Evolutionary conservation across 2,113 vertebrate species (phyloP).

Genomic region (Delphinapterus leucas): DNA sequence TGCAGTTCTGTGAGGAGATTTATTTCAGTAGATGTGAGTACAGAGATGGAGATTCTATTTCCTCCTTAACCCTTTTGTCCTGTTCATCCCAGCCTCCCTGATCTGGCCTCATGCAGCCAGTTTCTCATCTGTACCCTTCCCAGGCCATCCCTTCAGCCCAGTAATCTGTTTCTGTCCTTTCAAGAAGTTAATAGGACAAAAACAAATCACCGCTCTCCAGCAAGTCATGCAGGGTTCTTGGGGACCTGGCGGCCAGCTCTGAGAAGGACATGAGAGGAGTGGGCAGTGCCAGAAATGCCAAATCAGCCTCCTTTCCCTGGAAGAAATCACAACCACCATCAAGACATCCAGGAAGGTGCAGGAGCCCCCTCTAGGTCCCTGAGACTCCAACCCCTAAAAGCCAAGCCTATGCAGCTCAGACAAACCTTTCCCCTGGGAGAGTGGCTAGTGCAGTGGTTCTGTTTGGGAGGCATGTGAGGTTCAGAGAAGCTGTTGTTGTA

Average conservation of each 20-base stretch:
- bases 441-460: background rate
- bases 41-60: background rate
- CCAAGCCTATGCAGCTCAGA: background rate
- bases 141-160: conserved; percentile 68
- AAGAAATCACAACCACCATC: background rate
- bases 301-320: background rate
- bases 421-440: background rate
- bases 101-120: background rate
- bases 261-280: conserved; percentile 47
- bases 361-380: background rate
- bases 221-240: conserved; percentile 55
- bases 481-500: background rate
- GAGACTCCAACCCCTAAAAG: background rate
- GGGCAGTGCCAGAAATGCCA: conserved; percentile 44
- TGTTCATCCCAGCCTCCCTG: background rate
- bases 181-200: conserved; percentile 76
- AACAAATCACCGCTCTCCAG: conserved; percentile 76
- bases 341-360: background rate
- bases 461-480: background rate
- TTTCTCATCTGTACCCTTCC: conserved; percentile 74
- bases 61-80: background rate
- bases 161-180: conserved; percentile 71
- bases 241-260: conserved; percentile 57
- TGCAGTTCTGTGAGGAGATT: background rate
- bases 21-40: background rate